Evolutionary conservation across 1,140 invertebrate genomes (phyloP).

Genomic region (Calliphora vicina): DNA sequence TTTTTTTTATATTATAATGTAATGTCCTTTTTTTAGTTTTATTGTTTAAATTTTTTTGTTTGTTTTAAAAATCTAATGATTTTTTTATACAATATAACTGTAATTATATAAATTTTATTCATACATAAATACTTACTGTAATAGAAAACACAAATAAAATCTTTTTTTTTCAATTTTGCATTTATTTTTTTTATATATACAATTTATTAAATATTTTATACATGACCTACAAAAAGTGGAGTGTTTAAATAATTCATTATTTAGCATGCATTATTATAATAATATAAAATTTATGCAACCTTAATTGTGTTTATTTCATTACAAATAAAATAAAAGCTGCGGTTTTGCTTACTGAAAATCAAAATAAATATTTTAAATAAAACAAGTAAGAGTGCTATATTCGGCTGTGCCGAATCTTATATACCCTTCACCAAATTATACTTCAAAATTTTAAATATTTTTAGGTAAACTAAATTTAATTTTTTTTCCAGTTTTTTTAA

Average conservation of each 20-base stretch:
- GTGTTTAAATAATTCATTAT: not conserved
- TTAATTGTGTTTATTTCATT: not conserved
- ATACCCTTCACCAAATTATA: no score
- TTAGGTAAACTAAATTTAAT: no score
- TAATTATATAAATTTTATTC: not conserved
- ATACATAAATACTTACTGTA: not conserved
- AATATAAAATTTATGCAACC: not conserved
- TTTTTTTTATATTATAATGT: conserved; percentile 34
- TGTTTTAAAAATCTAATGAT: not conserved
- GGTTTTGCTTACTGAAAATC: not conserved
- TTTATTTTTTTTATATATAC: conserved; percentile 1
- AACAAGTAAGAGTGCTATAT: no score
- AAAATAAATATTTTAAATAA: conserved; percentile 41
- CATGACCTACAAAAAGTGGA: not conserved
- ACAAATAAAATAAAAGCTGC: not conserved
- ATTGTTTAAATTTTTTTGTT: not conserved
- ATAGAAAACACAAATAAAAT: conserved; percentile 21
- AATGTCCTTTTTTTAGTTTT: conserved; percentile 38
- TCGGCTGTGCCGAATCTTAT: no score
- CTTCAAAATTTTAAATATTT: no score
- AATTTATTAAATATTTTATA: no score
- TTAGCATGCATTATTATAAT: not conserved
- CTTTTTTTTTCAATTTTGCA: not conserved
- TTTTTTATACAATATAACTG: not conserved
- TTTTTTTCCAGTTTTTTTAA: no score